These are phyloP conservation scores for Zele albiditarsus DNA, from an alignment of 2,888 invertebrate genomes.

Conservation along the genomic window DNA sequence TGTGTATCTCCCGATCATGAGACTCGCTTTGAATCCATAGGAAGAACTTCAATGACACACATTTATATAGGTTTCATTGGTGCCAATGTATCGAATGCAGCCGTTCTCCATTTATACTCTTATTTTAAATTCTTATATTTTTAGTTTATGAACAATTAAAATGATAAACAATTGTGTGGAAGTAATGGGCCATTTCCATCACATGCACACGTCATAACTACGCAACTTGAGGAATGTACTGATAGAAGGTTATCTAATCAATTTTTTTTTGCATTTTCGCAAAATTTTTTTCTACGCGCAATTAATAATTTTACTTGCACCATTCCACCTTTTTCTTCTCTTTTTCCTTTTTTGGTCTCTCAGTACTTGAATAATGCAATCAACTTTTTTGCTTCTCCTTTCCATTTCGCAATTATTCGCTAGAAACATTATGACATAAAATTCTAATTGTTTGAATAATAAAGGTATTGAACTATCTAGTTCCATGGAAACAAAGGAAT, in stretches of 20 bases:
- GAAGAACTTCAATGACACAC: background rate
- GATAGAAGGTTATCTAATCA: background rate
- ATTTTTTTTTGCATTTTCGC: background rate
- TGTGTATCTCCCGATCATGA: background rate
- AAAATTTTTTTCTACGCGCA: background rate
- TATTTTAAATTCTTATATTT: conserved; percentile 10
- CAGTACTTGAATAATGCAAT: conserved; percentile 4
- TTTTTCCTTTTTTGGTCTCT: background rate
- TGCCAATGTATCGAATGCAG: background rate
- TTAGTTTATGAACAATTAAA: conserved; percentile 9
- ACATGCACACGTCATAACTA: background rate
- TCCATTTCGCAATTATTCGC: background rate
- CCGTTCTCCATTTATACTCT: background rate
- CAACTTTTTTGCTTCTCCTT: background rate
- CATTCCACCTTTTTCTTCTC: background rate
- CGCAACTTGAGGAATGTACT: conserved; percentile 8
- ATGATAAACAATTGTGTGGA: background rate
- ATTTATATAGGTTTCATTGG: background rate
- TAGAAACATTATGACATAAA: background rate
- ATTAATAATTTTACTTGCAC: background rate
- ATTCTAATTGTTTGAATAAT: background rate
- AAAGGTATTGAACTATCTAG: background rate
- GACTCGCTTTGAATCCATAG: background rate
- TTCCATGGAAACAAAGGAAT: conserved; percentile 15
- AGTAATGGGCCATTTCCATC: background rate